These are phyloP conservation scores for Penaeus japonicus DNA, from an alignment of 1,140 invertebrate species.

Conservation along the genomic window DNA sequence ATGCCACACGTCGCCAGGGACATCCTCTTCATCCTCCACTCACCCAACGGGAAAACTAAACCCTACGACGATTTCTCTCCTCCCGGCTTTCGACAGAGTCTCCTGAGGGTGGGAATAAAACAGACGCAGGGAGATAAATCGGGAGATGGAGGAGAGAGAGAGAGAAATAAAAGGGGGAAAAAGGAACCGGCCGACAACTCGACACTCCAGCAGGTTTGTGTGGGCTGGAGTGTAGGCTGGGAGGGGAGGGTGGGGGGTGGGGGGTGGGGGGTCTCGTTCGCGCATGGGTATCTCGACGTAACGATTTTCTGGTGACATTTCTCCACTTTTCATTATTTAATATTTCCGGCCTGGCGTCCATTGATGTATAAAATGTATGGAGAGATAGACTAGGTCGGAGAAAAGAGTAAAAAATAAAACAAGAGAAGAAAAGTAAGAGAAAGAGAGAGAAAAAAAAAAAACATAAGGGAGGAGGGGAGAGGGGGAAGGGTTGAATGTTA, in stretches of 20 bases:
- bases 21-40: too few species aligned
- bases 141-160: too few species aligned
- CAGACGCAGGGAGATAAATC: too few species aligned
- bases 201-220: background rate
- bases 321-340: conserved; percentile 31
- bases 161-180: background rate
- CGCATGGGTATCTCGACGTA: conserved; percentile 20
- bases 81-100: too few species aligned
- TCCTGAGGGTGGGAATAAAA: too few species aligned
- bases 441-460: background rate
- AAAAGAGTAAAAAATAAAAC: too few species aligned
- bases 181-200: background rate
- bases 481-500: background rate
- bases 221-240: background rate
- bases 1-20: too few species aligned
- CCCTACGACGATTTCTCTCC: too few species aligned
- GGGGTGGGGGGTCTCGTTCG: background rate
- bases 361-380: background rate
- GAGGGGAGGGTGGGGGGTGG: background rate
- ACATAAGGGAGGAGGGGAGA: background rate
- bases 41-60: too few species aligned
- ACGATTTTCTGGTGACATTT: conserved; percentile 29
- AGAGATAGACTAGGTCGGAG: background rate
- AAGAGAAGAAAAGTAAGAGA: background rate
- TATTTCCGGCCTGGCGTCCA: conserved; percentile 8